Percentiles rank a stretch among this genome's conserved stretches.
These are phyloP conservation scores for Lasius platythorax DNA, from an alignment of 2,888 invertebrate genomes.

Conservation along the genomic window DNA sequence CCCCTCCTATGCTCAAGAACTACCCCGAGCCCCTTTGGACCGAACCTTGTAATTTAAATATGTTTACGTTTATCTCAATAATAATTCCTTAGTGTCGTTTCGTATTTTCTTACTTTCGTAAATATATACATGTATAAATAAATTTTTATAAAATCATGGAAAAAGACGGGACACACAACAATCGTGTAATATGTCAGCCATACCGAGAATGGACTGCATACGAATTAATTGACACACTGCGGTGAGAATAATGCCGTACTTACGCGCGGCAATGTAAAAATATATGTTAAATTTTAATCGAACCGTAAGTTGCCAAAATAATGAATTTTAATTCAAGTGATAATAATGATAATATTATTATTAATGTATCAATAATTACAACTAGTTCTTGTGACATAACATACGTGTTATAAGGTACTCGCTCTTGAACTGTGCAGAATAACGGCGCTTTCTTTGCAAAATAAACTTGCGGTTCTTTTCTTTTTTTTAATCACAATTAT, in stretches of 20 bases:
- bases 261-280: constrained; percentile 74
- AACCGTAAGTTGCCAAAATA: constrained; percentile 84
- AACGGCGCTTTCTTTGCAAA: constrained; percentile 65
- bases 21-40: constrained; percentile 68
- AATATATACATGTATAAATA: constrained; percentile 80
- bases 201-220: constrained; percentile 76
- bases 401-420: constrained; percentile 73
- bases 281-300: constrained; percentile 80
- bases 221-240: constrained; percentile 77
- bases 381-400: constrained; percentile 75
- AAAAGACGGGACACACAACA: constrained; percentile 74
- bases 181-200: constrained; percentile 82
- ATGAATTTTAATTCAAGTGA: constrained; percentile 81
- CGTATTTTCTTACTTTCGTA: constrained; percentile 86
- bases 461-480: constrained; percentile 79
- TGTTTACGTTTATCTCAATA: constrained; percentile 83
- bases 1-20: constrained; percentile 72
- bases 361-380: constrained; percentile 73
- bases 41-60: constrained; percentile 80
- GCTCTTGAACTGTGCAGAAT: constrained; percentile 67
- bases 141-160: constrained; percentile 82
- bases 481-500: constrained; percentile 51
- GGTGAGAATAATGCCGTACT: constrained; percentile 70
- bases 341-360: constrained; percentile 77
- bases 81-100: constrained; percentile 84